Base-by-base conservation (phyloP, 1,140 invertebrate genomes). In the Patella vulgata region DNA sequence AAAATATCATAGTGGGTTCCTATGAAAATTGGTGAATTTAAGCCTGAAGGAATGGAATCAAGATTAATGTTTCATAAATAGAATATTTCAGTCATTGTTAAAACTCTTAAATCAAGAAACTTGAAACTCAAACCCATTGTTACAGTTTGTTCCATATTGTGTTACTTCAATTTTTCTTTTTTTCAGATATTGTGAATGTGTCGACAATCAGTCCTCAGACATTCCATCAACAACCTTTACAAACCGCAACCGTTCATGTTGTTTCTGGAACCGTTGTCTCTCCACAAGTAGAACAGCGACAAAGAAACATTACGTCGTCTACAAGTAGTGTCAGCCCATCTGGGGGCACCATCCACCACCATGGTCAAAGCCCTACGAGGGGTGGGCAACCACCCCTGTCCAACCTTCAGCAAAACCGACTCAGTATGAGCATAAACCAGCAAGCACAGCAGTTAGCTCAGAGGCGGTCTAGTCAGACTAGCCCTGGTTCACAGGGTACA, bases 291-390 rank as follows among this genome's bases (percentile, higher is more conserved):
- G n/a, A n/a, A n/a, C n/a, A n/a, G n/a, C n/a, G n/a, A n/a, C n/a
- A n/a, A n/a, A 36, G 14, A n/a, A 52, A 54, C 40, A 23, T 53
- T 31, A 44, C 44, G 21, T 19, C 53, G 42, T 23, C 48, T 19
- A n/a, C 52, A 25, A 66, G 56, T 55, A 67, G 64, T 43, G 46
- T 69, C 52, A 70, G 63, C 28, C 61, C 66, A 12, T 63, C 66
- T 31, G 75, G 74, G 30, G 71, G 72, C 23, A 81, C 79, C 54
- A 71, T 81, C 58, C 77, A 81, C 60, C 79, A 81, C 67, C 71
- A 68, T 68, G 77, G 77, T 70, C 77, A 73, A 52, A 75, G 67
- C 71, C 68, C 74, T 50, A 53, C 66, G 36, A 52, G 70, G 48
- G 68, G 66, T 48, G 67, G 69, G 44, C 36, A 60, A 48, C 52